Conservation (phyloP, 2,113 vertebrate species). For the Dolichotis patagonum region DNA sequence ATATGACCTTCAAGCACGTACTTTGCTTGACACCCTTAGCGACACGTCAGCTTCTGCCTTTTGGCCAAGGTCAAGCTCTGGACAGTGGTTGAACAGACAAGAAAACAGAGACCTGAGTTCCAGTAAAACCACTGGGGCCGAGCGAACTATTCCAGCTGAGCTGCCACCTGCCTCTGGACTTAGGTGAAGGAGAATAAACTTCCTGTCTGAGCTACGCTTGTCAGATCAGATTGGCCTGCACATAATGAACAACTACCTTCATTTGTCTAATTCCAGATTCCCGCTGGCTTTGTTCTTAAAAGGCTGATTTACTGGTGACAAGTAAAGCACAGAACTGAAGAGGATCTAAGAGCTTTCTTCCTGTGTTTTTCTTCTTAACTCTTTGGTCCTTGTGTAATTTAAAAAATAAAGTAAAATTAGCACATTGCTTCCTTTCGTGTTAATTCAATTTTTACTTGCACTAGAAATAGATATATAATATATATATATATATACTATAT, state of each 20-base stretch:
- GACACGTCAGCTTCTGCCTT: neutral
- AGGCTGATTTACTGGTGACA: neutral
- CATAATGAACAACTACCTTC: neutral
- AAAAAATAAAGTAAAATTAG: neutral
- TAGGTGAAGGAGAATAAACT: neutral
- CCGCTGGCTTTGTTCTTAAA: neutral
- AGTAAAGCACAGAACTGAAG: neutral
- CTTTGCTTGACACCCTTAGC: neutral
- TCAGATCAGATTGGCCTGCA: neutral
- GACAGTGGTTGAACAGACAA: neutral
- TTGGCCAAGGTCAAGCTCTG: neutral
- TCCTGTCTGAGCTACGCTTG: neutral
- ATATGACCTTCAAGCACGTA: neutral
- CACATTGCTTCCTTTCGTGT: neutral
- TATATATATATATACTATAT: no score
- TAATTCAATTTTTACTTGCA: slow-evolving; percentile 20
- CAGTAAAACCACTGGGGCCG: no score
- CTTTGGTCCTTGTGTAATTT: neutral
- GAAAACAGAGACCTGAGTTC: neutral
- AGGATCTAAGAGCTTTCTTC: neutral
- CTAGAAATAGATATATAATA: neutral
- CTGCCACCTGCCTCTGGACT: neutral
- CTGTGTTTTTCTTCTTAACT: neutral
- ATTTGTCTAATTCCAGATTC: neutral
- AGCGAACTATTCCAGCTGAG: neutral